phyloP scores from a whole-genome alignment of 2,888 invertebrate species.

The Morinoia aosen region DNA sequence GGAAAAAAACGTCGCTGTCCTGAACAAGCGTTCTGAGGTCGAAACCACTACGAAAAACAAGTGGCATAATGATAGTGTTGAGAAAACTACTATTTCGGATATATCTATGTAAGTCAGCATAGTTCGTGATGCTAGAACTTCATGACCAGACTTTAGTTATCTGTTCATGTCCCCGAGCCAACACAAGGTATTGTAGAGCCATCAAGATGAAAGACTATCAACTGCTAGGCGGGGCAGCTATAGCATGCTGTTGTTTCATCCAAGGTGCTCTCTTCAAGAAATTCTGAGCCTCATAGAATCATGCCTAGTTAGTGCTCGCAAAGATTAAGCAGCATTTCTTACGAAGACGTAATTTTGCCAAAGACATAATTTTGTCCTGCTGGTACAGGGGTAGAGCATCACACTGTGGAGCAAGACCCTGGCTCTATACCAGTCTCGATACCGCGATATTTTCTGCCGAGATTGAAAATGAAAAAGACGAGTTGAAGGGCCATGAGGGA shows the following conservation, averaged over 20 bases:
- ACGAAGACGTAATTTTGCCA: neutral
- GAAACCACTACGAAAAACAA: neutral
- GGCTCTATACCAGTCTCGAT: too few relatives aligned
- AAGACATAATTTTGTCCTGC: too few relatives aligned
- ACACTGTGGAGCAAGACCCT: too few relatives aligned
- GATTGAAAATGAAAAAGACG: too few relatives aligned
- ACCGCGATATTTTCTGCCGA: too few relatives aligned
- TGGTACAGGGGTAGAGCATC: too few relatives aligned
- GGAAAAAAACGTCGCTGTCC: too few relatives aligned
- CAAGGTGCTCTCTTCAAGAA: neutral
- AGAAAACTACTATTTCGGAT: neutral
- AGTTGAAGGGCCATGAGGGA: too few relatives aligned
- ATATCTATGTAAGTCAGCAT: neutral
- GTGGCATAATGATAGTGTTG: neutral
- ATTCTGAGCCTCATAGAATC: neutral
- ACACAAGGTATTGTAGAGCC: neutral
- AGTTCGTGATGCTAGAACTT: neutral
- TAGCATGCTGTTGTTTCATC: neutral
- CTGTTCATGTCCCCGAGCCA: neutral
- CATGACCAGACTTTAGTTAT: neutral
- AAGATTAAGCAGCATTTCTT: neutral
- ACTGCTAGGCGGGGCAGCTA: neutral
- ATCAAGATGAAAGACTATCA: neutral
- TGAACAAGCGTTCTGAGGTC: too few relatives aligned
- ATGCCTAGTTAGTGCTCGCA: neutral